These are phyloP conservation scores for Enteromius thamalakanensis DNA, from an alignment of 2,797 vertebrate genomes.

Conservation along the genomic window DNA sequence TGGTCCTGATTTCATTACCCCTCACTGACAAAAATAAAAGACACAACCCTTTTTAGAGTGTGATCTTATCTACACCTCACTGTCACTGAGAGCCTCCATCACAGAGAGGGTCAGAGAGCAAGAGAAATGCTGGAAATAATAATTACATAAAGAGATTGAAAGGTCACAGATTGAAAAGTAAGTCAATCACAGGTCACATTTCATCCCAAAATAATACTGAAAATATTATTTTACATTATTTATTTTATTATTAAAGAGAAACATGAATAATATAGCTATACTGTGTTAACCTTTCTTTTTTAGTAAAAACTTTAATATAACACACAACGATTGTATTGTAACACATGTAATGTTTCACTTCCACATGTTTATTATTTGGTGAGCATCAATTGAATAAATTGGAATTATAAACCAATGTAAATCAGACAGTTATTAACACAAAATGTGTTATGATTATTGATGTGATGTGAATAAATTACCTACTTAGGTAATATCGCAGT, in stretches of 20 bases:
- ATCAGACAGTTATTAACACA: background rate
- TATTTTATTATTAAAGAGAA: background rate
- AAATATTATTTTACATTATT: background rate
- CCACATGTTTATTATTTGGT: background rate
- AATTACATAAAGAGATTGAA: slow-evolving; percentile 9
- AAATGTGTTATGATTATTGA: background rate
- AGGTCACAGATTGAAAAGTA: background rate
- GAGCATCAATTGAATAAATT: background rate
- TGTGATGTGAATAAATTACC: too few relatives aligned
- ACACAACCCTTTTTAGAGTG: slow-evolving; percentile 3
- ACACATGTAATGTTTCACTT: background rate
- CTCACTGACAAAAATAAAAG: background rate
- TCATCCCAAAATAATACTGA: slow-evolving; percentile 1
- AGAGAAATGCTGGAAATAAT: background rate
- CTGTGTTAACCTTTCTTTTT: background rate
- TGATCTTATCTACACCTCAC: slow-evolving; percentile 5
- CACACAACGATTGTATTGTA: background rate
- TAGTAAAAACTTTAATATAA: background rate
- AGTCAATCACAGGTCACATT: slow-evolving; percentile 17
- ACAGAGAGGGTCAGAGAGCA: background rate
- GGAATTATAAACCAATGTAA: background rate
- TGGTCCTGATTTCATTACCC: background rate
- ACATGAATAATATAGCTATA: too few relatives aligned
- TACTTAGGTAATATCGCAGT: background rate
- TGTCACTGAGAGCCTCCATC: background rate